Evolutionary conservation across 2,113 vertebrate species (phyloP), one percentile per base, ranked within the genome.

Genomic region (Arenaria interpres): DNA sequence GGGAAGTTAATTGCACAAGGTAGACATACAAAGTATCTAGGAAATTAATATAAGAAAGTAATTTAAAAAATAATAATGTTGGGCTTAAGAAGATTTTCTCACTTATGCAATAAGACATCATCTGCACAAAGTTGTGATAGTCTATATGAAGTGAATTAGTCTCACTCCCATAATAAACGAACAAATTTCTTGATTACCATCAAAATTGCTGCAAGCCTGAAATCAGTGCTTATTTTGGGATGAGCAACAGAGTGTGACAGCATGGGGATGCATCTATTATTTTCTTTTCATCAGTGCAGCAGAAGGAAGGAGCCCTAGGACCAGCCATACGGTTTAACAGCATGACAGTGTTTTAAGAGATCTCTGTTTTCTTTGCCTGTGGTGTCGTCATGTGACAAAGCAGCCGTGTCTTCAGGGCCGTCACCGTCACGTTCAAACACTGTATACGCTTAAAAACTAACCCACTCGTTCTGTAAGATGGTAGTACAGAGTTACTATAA

Each of bases 1-100:
- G 99, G 99, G 77, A 99, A 99, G 95, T 77, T 99, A 77, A 97
- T 99, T 79, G 99, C 99, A 74, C 99, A 99, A 97, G 99, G 99
- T 37, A 98, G 99, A 95, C 99, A 99, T 92, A 99, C 99, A 12
- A 99, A 99, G 94, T 98, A 99, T 97, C 85, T 99, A 21, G 99
- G 99, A 54, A 97, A 90, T 91, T 97, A 91, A 96, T 81, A 37
- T 5, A 41, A 86, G 53, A 43, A 92, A 17, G 9, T 37, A 15
- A 62, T 64, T 43, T 69, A 4, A 77, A 83, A 76, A 86, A 41
- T 51, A 43, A 17, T 22, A 17, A 56, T 11, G 4, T 69, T 88
- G 23, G 37, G 32, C 30, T 69, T 85, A 41, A 68, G 48, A 93
- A 86, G 10, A 72, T 74, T 73, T 76, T 75, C 67, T 62, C 37